Conservation (phyloP, 1,140 invertebrate species). For the Asobara japonica region DNA sequence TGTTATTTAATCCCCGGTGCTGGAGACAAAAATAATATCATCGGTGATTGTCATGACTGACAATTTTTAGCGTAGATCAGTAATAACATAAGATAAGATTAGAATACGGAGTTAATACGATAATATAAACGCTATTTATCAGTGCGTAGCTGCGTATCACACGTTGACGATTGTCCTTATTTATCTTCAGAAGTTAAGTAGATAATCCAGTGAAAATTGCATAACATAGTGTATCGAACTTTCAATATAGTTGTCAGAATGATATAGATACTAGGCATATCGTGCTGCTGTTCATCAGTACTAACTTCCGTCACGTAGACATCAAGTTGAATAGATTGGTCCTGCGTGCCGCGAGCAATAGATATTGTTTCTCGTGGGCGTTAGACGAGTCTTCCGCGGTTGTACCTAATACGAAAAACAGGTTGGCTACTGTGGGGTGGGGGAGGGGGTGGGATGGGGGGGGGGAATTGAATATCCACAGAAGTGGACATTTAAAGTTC, state of each 20-base stretch:
- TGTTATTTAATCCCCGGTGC: no score
- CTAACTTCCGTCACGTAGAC: slow-evolving; percentile 25
- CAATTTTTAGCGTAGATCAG: no score
- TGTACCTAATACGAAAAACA: not conserved
- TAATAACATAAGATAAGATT: no score
- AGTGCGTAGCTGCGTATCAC: no score
- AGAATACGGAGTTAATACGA: no score
- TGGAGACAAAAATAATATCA: no score
- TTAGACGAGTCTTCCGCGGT: not conserved
- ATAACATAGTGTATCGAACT: not conserved
- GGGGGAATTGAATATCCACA: not conserved
- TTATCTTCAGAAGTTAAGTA: no score
- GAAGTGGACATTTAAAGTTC: not conserved
- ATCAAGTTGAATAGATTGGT: slow-evolving; percentile 23
- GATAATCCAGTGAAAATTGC: not conserved
- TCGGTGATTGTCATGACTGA: no score
- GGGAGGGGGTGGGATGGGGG: not conserved
- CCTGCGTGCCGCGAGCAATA: not conserved
- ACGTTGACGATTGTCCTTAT: no score
- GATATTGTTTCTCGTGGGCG: slow-evolving; percentile 1
- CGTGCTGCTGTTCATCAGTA: slow-evolving; percentile 22
- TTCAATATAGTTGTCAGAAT: not conserved
- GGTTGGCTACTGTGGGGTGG: not conserved
- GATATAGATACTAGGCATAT: slow-evolving; percentile 10
- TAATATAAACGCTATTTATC: no score